Evolutionary conservation across 64 coral and sea anemone species (phyloP), one percentile per base, ranked within the genome.

Genomic region (Montipora foliosa): DNA sequence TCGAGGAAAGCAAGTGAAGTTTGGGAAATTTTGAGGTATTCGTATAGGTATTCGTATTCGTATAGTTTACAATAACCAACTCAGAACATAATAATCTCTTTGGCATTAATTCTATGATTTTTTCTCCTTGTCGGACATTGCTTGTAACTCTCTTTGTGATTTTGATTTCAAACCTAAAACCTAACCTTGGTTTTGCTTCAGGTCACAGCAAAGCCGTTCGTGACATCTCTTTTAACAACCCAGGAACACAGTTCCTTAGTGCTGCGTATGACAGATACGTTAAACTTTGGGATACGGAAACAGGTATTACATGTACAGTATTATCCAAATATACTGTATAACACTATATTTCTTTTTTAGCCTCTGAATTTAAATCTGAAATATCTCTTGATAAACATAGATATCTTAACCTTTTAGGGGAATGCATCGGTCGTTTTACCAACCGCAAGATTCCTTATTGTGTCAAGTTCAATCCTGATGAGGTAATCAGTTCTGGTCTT

Each of bases 201-300:
- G 68, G 68, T 79, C 98, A 99, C 60, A 93, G 95, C 81, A 99
- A 99, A 71, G 98, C 98, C 13, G 98, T 99, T 22, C 92, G 98
- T n/a, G 98, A 99, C 73, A 90, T 96, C 13, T 96, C 78, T 12
- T 99, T 99, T 81, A 99, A 99, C 49, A 99, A 99, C 66, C 59
- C 74, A 53, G 98, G 98, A 51, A 83, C 92, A 19, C 95, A 96
- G 48, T 99, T 99, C 59, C 89, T 99, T 5, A 99, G 95, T 67
- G 98, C 98, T 50, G 90, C 92, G 6, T 99, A 99, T 87, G 98
- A 99, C 69, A 96, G 98, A 99, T 99, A 96, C 78, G 95, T 96
- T 67, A 99, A 99, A 61, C 80, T 99, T 9, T 99, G 98, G 98
- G 98, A 99, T 80, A 99, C 98, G 3, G 97, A 98, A 89, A 96